Percentiles rank a stretch among this genome's conserved stretches.
These are phyloP conservation scores for Rhinopithecus roxellana DNA, from an alignment of 2,113 vertebrate genomes.

Conservation along the genomic window DNA sequence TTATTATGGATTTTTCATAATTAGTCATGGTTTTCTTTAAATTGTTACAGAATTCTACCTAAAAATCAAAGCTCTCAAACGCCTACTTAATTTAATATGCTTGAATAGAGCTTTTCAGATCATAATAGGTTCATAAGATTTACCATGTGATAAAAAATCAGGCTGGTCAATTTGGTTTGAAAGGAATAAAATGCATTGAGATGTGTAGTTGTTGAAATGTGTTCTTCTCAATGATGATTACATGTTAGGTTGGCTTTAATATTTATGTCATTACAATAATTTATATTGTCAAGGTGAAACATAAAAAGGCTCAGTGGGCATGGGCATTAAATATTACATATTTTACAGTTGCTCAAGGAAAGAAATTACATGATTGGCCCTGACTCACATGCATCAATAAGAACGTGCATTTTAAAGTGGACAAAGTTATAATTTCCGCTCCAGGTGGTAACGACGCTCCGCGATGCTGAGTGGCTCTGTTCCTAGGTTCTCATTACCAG, in stretches of 20 bases:
- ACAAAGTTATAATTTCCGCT: neutral
- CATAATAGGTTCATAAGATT: neutral
- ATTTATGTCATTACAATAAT: constrained; percentile 35
- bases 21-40: neutral
- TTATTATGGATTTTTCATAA: neutral
- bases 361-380: neutral
- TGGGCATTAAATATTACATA: neutral
- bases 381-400: neutral
- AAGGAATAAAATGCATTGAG: neutral
- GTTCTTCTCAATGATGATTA: neutral
- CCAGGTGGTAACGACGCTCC: neutral
- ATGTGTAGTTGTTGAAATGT: neutral
- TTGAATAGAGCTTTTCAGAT: neutral
- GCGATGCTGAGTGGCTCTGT: neutral
- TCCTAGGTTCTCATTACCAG: neutral
- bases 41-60: neutral
- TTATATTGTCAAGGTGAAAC: neutral
- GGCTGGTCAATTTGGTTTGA: neutral
- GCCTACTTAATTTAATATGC: neutral
- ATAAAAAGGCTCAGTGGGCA: neutral
- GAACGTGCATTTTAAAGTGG: neutral
- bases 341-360: constrained; percentile 8
- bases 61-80: neutral
- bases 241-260: neutral
- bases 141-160: neutral